Evolutionary conservation across 2,797 vertebrate species (phyloP).

Genomic region (Otolemur crassicaudatus): DNA sequence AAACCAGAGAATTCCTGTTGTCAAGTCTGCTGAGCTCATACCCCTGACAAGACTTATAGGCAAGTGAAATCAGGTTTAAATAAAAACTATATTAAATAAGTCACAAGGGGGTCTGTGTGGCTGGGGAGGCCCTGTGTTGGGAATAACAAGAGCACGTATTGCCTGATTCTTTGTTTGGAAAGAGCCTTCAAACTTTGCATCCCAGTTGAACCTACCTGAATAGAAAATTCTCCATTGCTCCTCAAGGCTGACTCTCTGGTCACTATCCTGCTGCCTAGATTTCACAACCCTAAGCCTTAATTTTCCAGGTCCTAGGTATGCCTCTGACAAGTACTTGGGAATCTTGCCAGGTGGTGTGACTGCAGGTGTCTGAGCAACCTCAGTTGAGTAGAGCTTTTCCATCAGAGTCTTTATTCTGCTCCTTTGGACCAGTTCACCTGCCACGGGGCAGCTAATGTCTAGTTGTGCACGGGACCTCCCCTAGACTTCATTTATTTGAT

Average conservation of each 20-base stretch:
- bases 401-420: neutral
- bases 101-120: neutral
- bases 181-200: neutral
- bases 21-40: neutral
- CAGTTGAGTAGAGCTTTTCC: neutral
- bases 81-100: neutral
- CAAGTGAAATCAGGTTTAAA: neutral
- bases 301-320: neutral
- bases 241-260: neutral
- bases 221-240: neutral
- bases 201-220: neutral
- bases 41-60: neutral
- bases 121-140: neutral
- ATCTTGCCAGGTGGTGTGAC: rapidly evolving
- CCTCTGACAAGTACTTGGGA: neutral
- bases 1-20: neutral
- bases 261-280: neutral
- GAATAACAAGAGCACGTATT: too few relatives aligned
- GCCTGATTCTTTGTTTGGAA: neutral
- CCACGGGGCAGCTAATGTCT: neutral
- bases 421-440: too few relatives aligned
- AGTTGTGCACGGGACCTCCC: neutral
- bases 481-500: neutral
- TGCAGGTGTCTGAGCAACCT: neutral
- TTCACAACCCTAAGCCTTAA: neutral